These are phyloP conservation scores for Sycophila texana DNA, from an alignment of 2,888 invertebrate species.

Conservation along the genomic window DNA sequence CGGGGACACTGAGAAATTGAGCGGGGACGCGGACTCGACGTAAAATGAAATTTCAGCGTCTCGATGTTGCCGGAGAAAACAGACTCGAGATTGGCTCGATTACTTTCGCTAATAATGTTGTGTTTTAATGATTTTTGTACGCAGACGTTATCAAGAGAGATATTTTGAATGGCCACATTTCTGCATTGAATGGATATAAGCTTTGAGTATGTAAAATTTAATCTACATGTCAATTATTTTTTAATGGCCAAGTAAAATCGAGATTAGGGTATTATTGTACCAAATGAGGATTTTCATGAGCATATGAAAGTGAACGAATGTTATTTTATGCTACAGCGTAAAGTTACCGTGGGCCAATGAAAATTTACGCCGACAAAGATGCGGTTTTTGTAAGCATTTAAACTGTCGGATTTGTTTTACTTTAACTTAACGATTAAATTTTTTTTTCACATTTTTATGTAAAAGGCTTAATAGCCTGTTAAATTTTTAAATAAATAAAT, in stretches of 20 bases:
- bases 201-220: too few species aligned
- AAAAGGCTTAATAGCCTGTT: too few species aligned
- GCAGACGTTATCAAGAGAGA: neutral
- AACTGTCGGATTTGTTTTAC: neutral
- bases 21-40: neutral
- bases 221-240: too few species aligned
- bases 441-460: too few species aligned
- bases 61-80: slow-evolving; percentile 23
- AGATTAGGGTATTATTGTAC: neutral
- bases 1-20: neutral
- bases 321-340: neutral
- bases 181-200: neutral
- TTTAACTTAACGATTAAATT: neutral
- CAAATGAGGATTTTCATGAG: neutral
- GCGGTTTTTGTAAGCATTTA: neutral
- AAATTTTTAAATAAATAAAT: too few species aligned
- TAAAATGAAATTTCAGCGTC: slow-evolving; percentile 29
- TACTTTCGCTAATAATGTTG: neutral
- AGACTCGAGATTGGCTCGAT: neutral
- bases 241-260: neutral
- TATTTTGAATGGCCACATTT: neutral
- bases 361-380: neutral
- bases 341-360: neutral
- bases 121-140: slow-evolving; percentile 3
- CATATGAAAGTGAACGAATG: neutral